These are phyloP conservation scores for Noctua fimbriata DNA, from an alignment of 2,888 invertebrate species.

Conservation along the genomic window DNA sequence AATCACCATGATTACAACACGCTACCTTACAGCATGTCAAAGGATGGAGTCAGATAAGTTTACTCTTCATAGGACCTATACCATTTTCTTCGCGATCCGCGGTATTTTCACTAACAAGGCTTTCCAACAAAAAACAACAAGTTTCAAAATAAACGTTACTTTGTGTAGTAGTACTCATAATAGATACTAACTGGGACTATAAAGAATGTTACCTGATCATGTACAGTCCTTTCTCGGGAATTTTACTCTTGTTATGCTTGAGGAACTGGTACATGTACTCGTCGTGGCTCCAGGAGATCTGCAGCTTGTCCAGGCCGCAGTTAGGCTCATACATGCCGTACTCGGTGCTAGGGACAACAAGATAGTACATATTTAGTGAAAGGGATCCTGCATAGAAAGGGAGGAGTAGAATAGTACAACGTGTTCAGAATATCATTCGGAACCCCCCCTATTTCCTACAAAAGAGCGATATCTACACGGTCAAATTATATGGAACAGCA, in stretches of 20 bases:
- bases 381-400: neutral
- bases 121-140: neutral
- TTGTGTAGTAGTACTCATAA: neutral
- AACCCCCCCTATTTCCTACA: too few relatives aligned
- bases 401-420: too few relatives aligned
- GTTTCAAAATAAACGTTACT: neutral
- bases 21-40: neutral
- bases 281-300: conserved; percentile 99
- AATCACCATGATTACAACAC: neutral
- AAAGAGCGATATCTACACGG: too few relatives aligned
- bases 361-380: neutral
- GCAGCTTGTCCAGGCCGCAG: conserved; percentile 96
- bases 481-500: too few relatives aligned
- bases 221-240: conserved; percentile 95
- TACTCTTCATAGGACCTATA: neutral
- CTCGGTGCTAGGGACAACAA: conserved; percentile 91
- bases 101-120: neutral
- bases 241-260: conserved; percentile 93
- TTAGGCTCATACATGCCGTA: conserved; percentile 96
- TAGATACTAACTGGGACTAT: neutral
- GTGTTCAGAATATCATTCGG: too few relatives aligned
- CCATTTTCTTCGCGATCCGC: neutral
- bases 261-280: conserved; percentile 96
- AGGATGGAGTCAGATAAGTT: neutral
- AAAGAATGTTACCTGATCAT: conserved; percentile 92